phyloP scores from a whole-genome alignment of 2,888 invertebrate genomes.

The Boloria euphrosyne region DNA sequence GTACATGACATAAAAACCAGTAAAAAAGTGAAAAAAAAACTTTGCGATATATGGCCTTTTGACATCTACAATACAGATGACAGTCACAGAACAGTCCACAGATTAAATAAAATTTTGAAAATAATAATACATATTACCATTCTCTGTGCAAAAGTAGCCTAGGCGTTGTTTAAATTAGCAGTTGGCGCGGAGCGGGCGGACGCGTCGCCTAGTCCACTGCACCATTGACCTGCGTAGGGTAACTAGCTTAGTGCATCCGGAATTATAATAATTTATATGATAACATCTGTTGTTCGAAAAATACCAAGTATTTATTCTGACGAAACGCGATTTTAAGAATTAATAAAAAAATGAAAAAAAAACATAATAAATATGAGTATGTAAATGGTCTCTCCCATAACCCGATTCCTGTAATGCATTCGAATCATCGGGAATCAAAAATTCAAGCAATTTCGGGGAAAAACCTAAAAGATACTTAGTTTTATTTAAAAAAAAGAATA shows the following conservation, averaged over 20 bases:
- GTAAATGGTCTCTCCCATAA: too few species aligned
- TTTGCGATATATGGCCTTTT: too few species aligned
- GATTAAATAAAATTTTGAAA: not conserved
- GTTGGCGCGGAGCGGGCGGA: slow-evolving; percentile 73
- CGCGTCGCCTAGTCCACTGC: slow-evolving; percentile 78
- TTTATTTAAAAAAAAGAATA: too few species aligned
- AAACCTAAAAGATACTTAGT: too few species aligned
- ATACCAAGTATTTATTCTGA: not conserved
- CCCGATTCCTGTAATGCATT: too few species aligned
- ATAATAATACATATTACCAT: not conserved
- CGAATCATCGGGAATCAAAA: too few species aligned
- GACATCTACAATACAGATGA: not conserved
- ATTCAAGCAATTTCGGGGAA: too few species aligned
- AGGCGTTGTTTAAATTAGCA: slow-evolving; percentile 58
- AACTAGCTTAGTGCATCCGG: slow-evolving; percentile 48
- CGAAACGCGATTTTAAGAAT: too few species aligned
- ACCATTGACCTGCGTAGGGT: slow-evolving; percentile 81
- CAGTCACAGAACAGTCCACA: not conserved
- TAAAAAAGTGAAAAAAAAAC: too few species aligned
- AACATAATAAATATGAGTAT: too few species aligned
- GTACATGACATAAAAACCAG: too few species aligned
- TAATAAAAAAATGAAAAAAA: too few species aligned
- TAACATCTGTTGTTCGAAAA: not conserved
- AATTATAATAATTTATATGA: slow-evolving; percentile 10
- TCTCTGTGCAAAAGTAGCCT: slow-evolving; percentile 48